Conservation (phyloP, 1,140 invertebrate genomes). For the Neotoxoptera formosana region DNA sequence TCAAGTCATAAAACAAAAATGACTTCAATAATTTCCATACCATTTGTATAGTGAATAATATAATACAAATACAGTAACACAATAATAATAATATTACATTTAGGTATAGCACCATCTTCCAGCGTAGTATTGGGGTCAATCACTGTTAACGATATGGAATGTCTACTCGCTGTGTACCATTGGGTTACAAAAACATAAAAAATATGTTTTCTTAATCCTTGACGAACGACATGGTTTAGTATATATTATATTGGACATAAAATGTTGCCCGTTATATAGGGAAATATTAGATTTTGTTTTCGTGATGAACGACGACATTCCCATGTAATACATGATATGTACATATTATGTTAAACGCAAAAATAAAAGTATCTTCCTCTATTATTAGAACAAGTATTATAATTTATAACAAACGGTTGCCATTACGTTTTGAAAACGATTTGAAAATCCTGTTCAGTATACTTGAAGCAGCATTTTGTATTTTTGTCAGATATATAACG, state of each 20-base stretch:
- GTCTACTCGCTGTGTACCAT: neutral
- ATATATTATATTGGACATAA: neutral
- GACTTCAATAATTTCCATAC: neutral
- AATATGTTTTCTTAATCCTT: neutral
- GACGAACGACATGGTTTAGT: neutral
- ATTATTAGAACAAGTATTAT: neutral
- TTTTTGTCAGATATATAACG: neutral
- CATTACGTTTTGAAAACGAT: neutral
- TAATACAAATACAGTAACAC: neutral
- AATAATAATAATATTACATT: slow-evolving; percentile 21
- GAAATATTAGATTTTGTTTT: neutral
- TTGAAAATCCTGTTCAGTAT: neutral
- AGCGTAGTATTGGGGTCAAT: neutral
- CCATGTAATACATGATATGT: neutral
- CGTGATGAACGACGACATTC: neutral
- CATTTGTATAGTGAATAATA: neutral
- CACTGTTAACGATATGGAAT: neutral
- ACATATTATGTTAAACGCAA: neutral
- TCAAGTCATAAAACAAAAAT: slow-evolving; percentile 23
- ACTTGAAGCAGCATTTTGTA: neutral
- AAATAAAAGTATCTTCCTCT: neutral
- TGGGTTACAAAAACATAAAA: neutral
- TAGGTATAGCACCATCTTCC: slow-evolving; percentile 6
- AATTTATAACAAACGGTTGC: neutral
- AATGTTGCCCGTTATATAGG: neutral